Conservation (phyloP, 2,797 vertebrate genomes). For the Clarias fuscus region DNA sequence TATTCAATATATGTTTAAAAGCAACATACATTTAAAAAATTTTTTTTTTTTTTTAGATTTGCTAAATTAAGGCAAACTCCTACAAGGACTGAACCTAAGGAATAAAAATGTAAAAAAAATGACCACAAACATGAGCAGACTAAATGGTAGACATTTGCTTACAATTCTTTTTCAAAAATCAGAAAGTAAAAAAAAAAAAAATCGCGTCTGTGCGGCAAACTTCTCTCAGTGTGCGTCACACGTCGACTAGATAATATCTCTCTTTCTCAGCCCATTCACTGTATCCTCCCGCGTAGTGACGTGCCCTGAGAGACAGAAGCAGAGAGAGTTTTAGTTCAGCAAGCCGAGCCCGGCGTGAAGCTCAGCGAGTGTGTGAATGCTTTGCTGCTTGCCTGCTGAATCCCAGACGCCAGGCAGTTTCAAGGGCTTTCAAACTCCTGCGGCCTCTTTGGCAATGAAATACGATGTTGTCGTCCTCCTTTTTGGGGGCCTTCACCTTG, state of each 20-base stretch:
- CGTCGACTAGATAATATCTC: conserved; percentile 45
- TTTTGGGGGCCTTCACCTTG: conserved; percentile 62
- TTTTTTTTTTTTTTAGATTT: no score
- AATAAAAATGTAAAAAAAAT: neutral
- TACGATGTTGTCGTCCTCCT: conserved; percentile 67
- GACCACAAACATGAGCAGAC: neutral
- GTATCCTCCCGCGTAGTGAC: conserved; percentile 74
- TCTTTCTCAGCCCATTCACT: conserved; percentile 68
- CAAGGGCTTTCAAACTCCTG: conserved; percentile 67
- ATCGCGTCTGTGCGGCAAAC: neutral
- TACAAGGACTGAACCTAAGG: neutral
- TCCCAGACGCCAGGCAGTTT: conserved; percentile 65
- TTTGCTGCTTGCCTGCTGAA: conserved; percentile 62
- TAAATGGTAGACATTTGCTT: neutral
- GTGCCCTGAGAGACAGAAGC: conserved; percentile 59
- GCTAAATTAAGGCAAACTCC: neutral
- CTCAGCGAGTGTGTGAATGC: neutral
- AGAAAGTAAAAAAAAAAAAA: neutral
- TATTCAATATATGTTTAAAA: neutral
- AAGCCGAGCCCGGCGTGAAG: neutral
- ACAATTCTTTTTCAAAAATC: neutral
- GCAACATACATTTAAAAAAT: neutral
- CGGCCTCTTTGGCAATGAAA: conserved; percentile 70
- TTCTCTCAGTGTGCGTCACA: neutral
- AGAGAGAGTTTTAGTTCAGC: conserved; percentile 19